Evolutionary conservation across 2,888 invertebrate species (phyloP), one percentile per base, ranked within the genome.

Genomic region (Apodemia zela): DNA sequence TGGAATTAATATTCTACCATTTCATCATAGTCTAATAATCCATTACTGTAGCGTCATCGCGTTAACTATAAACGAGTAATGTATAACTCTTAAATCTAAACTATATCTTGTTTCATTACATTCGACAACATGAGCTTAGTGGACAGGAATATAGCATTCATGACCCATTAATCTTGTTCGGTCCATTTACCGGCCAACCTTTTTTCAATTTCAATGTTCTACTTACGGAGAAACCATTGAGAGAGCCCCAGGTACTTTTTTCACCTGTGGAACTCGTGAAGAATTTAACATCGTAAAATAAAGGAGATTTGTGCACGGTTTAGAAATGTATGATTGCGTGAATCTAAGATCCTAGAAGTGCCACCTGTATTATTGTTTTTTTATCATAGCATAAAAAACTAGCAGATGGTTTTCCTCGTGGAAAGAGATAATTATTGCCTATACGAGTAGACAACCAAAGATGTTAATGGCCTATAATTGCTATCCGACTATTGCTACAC

Each of bases 221-320:
- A 72, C 71, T 69, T 72, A 70, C 70, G 62, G 68, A 74, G 74
- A 38, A 38, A 13, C 38, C 78, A 77, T 79, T 80, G 81, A 80
- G 81, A 83, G 77, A 78, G 78, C 74, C 79, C 77, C 71, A 38
- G 13, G 38, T 75, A 75, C 80, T 83, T 84, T 81, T 86, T 85
- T 78, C 84, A 83, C 85, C 85, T 85, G 84, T 82, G 80, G 77
- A 80, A 76, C 82, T 82, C 77, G 76, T 88, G 82, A 89, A 88
- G 89, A 89, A 89, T 89, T 89, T 88, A 87, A 87, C 81, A 80
- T 88, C 89, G 87, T 89, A 88, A 88, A 89, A 89, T 88, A 89
- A 87, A 86, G 80, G 84, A 84, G 85, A 83, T 76, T 67, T 69
- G 82, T 80, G 80, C 73, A 67, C 74, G 71, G 76, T 78, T 79